Base-by-base conservation (phyloP, 2,797 vertebrate species). In the Babyrousa celebensis region DNA sequence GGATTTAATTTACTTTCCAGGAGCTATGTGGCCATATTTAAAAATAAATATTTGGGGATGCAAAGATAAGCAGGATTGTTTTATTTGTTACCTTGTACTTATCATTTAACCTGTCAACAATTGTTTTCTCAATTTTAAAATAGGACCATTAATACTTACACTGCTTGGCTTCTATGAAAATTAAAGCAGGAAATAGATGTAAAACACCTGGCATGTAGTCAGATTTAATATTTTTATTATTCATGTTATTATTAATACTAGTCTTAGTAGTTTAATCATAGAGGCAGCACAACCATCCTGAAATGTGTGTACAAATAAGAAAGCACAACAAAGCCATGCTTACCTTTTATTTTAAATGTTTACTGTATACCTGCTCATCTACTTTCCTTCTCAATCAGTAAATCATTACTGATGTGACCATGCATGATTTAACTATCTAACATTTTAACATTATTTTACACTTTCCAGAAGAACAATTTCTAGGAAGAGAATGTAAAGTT, bases 401-500 rank as follows among this genome's bases (percentile, higher is more conserved):
- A 90, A 52, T 93, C 20, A 88, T 68, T 70, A 74, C 6, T 60
- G 63, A 14, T 86, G 43, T 52, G 52, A 78, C 32, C 8, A 21
- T 12, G 3, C 17, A 29, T 62, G 15, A 14, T 72, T 12, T 85
- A 90, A 68, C 89, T 89, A 91, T 58, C 67, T 90, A 75, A 58
- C 12, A 89, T 83, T 89, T 83, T 82, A 78, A 90, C 52, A 71
- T 5, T n/a, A 17, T 58, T 95, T 12, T 91, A 85, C 36, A 36
- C 89, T 96, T 96, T 96, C 48, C 56, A 93, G n/a, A 95, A 63
- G 68, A 70, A 80, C 25, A 94, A 27, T 71, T 97, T 84, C 68
- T 95, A 71, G 72, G 36, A 96, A 43, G 43, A 84, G 0, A 14
- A 84, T 80, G 48, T 85, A 82, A 67, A 95, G 4, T 85, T 89